Percentiles rank a stretch among this genome's conserved stretches.
Evolutionary conservation across 1,140 invertebrate species (phyloP).

Genomic region (Drosophila eugracilis): DNA sequence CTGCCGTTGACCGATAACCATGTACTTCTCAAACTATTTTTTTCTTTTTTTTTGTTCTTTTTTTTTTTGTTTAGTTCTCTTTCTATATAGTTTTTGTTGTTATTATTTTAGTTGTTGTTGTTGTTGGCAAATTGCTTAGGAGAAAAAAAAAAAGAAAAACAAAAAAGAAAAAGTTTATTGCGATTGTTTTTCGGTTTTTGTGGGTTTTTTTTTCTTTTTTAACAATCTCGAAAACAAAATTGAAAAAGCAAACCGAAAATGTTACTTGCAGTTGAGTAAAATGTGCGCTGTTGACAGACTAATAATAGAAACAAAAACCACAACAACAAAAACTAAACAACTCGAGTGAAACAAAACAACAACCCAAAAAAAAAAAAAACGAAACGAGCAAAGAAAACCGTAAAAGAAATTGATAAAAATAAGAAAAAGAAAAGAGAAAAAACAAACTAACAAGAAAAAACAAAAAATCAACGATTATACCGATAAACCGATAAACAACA

Average conservation of each 20-base stretch:
- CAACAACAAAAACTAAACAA: conserved; percentile 22
- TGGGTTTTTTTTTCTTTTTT: conserved; percentile 11
- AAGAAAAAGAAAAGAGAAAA: conserved; percentile 1
- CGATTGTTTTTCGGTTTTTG: conserved; percentile 22
- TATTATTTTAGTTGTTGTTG: conserved; percentile 6
- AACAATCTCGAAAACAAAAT: background rate
- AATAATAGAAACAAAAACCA: conserved; percentile 43
- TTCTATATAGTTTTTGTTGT: background rate
- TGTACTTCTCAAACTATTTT: conserved; percentile 1
- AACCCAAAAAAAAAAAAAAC: conserved; percentile 19
- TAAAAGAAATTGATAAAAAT: conserved; percentile 15
- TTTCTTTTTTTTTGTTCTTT: background rate
- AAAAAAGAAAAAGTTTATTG: conserved; percentile 38
- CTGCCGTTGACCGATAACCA: conserved; percentile 44
- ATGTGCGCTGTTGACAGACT: conserved; percentile 53
- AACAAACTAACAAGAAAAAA: background rate
- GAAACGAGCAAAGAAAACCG: too few species aligned
- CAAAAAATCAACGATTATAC: conserved; percentile 26
- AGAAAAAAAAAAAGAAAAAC: too few species aligned
- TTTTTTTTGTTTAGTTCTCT: background rate
- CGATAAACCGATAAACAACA: conserved; percentile 21
- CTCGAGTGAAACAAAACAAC: conserved; percentile 19
- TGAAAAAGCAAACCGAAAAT: conserved; percentile 10
- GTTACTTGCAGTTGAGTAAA: conserved; percentile 62
- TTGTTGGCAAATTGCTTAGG: conserved; percentile 73